Percentiles rank a stretch among this genome's conserved stretches.
phyloP scores from a whole-genome alignment of 2,113 vertebrate genomes.

The Tor tambroides region DNA sequence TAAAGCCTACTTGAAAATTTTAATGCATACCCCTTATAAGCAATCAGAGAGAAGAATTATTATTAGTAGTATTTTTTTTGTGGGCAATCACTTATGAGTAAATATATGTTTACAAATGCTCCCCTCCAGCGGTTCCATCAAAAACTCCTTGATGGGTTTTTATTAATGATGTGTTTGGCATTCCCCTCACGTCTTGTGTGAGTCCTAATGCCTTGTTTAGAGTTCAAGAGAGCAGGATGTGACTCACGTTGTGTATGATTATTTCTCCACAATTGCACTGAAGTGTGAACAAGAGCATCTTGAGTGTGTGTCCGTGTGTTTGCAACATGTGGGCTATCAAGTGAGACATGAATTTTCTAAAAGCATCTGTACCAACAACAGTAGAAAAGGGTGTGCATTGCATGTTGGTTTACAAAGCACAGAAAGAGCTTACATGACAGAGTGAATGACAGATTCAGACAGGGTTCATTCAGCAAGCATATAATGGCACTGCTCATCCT shows the following conservation, averaged over 20 bases:
- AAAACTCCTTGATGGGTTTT: not conserved
- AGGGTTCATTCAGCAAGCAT: conserved; percentile 42
- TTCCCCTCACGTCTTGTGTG: conserved; percentile 29
- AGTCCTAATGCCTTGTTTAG: conserved; percentile 26
- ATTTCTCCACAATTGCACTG: conserved; percentile 20
- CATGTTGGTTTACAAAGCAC: conserved; percentile 5
- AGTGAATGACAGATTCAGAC: conserved; percentile 35
- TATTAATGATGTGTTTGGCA: conserved; percentile 34
- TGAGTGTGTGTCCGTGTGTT: not conserved
- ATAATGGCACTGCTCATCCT: conserved; percentile 50
- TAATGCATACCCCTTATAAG: not conserved
- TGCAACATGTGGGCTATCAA: conserved; percentile 3
- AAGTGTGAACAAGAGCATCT: conserved; percentile 28
- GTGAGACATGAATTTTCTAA: not conserved
- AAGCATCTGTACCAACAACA: conserved; percentile 1
- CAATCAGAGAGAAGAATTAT: conserved; percentile 6
- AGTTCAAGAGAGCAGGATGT: conserved; percentile 31
- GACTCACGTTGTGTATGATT: conserved; percentile 35
- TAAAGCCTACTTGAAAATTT: conserved; percentile 4
- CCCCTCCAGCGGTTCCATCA: conserved; percentile 32
- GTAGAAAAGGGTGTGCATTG: not conserved
- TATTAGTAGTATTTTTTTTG: not conserved
- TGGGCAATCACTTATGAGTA: conserved; percentile 17
- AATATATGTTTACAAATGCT: conserved; percentile 29
- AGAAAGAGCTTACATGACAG: conserved; percentile 38